Conservation (phyloP, 2,113 vertebrate species). For the Xiphias gladius region DNA sequence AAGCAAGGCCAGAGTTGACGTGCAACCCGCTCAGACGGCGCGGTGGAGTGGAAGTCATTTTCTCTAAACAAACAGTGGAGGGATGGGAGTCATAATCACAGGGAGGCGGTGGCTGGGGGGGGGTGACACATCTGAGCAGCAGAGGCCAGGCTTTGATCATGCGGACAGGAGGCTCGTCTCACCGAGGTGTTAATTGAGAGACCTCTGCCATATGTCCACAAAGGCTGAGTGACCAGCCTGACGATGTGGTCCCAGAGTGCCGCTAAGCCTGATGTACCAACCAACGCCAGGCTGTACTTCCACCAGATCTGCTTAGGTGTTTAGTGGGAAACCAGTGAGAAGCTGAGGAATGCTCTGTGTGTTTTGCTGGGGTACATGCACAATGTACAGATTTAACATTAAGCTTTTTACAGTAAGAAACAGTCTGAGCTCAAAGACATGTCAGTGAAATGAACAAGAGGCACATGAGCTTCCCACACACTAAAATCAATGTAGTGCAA, state of each 20-base stretch:
- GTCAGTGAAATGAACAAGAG: slow-evolving; percentile 12
- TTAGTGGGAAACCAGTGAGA: slow-evolving; percentile 4
- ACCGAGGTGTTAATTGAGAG: slow-evolving; percentile 74
- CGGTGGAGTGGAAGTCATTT: slow-evolving; percentile 78
- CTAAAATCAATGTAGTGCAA: background rate
- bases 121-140: slow-evolving; percentile 56
- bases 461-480: background rate
- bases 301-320: slow-evolving; percentile 48
- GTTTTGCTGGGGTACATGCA: background rate
- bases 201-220: slow-evolving; percentile 69
- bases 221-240: background rate
- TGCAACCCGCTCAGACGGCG: slow-evolving; percentile 55
- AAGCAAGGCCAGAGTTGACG: slow-evolving; percentile 55
- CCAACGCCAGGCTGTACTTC: slow-evolving; percentile 37
- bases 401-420: slow-evolving; percentile 15
- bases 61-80: slow-evolving; percentile 74
- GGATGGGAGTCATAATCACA: slow-evolving; percentile 69
- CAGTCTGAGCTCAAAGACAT: background rate
- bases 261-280: slow-evolving; percentile 64
- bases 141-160: slow-evolving; percentile 76
- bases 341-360: slow-evolving; percentile 35
- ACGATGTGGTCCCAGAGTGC: slow-evolving; percentile 29
- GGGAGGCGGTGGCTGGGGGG: slow-evolving; percentile 29
- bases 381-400: slow-evolving; percentile 49
- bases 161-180: slow-evolving; percentile 70